Evolutionary conservation across 2,797 vertebrate species (phyloP).

Genomic region (Lacerta bilineata): DNA sequence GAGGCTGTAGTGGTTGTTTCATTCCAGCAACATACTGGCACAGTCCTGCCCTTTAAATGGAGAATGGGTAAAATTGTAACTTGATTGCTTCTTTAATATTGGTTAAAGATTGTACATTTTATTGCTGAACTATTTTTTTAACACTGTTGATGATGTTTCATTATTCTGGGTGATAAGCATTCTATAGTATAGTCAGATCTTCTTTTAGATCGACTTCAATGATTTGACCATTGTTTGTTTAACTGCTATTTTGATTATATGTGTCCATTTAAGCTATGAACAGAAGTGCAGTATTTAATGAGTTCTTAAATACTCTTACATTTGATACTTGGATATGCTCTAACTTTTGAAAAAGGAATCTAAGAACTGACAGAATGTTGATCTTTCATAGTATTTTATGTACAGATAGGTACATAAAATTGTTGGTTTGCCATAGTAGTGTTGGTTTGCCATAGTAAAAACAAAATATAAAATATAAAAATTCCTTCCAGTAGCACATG

Average conservation of each 20-base stretch:
- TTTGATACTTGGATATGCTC: background rate
- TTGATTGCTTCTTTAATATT: background rate
- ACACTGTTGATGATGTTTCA: accelerated
- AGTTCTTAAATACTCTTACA: background rate
- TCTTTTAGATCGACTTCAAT: background rate
- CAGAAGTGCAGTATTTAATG: background rate
- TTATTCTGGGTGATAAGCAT: background rate
- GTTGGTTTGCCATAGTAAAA: too few relatives aligned
- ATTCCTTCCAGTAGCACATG: too few relatives aligned
- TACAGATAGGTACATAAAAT: too few relatives aligned
- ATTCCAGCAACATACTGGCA: background rate
- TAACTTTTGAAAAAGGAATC: background rate
- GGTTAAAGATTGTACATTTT: background rate
- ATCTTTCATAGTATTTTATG: background rate
- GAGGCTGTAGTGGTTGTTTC: accelerated
- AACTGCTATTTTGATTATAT: background rate
- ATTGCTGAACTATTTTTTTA: accelerated
- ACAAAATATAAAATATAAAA: too few relatives aligned
- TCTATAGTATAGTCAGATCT: background rate
- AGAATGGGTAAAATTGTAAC: constrained; percentile 62
- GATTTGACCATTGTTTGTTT: background rate
- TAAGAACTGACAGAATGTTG: background rate
- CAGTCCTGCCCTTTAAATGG: constrained; percentile 50
- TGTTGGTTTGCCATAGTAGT: too few relatives aligned
- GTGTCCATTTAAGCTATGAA: background rate